Conservation (phyloP, 2,797 vertebrate genomes). For the Gephyroberyx darwinii region DNA sequence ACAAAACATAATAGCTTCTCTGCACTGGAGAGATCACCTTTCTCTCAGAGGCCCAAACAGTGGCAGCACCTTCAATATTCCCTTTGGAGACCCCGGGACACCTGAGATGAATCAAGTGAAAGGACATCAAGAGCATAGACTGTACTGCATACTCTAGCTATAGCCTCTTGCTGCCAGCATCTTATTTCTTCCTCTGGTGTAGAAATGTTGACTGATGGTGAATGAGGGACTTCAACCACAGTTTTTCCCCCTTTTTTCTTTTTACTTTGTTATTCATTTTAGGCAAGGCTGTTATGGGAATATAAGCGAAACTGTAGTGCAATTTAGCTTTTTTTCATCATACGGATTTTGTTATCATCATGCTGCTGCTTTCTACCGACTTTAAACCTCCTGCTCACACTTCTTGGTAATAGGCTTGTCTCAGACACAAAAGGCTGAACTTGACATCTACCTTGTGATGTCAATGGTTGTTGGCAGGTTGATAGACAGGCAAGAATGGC, state of each 20-base stretch:
- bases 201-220: constrained; percentile 24
- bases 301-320: constrained; percentile 28
- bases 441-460: constrained; percentile 90
- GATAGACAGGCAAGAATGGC: constrained; percentile 88
- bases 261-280: constrained; percentile 40
- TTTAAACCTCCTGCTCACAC: constrained; percentile 67
- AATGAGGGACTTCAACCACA: not conserved
- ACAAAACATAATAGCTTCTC: constrained; percentile 69
- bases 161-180: constrained; percentile 38
- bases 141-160: constrained; percentile 41
- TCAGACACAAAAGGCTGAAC: constrained; percentile 84
- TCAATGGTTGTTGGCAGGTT: constrained; percentile 84
- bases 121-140: constrained; percentile 57
- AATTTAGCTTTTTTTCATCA: constrained; percentile 52
- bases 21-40: constrained; percentile 69
- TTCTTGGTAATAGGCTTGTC: constrained; percentile 84
- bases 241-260: not conserved
- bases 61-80: constrained; percentile 43
- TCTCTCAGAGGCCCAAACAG: constrained; percentile 65
- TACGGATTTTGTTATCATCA: constrained; percentile 67
- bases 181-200: constrained; percentile 27
- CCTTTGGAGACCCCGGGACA: constrained; percentile 50
- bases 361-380: constrained; percentile 56
- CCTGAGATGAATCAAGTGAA: constrained; percentile 64
- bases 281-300: constrained; percentile 33